A percentile compares a stretch with the other conserved stretches of the same genome.
Conservation (phyloP, 2,797 vertebrate genomes). For the Hoplostethus mediterraneus region DNA sequence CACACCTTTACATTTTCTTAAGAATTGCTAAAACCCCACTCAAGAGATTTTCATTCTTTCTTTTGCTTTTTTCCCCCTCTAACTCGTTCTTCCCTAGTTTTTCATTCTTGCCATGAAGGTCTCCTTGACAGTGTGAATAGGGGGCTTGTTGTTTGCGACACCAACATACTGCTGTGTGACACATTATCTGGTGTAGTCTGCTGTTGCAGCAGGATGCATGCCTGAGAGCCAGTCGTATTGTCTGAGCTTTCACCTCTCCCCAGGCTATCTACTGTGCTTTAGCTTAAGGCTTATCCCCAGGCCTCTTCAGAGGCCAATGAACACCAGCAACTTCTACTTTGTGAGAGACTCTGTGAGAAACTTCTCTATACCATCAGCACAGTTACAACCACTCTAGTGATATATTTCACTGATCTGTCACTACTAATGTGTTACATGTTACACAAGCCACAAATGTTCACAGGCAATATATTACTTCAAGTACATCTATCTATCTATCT, state of each 20-base stretch:
- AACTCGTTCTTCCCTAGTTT: conserved; percentile 48
- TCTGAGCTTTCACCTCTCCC: conserved; percentile 76
- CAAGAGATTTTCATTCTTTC: conserved; percentile 63
- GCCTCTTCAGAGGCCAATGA: conserved; percentile 73
- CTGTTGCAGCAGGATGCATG: conserved; percentile 73
- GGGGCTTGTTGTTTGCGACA: conserved; percentile 73
- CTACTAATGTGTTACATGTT: neutral
- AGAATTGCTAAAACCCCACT: conserved; percentile 47
- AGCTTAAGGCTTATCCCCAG: conserved; percentile 80
- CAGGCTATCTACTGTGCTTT: conserved; percentile 73
- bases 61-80: conserved; percentile 38
- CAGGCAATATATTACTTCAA: neutral
- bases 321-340: conserved; percentile 76
- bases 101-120: conserved; percentile 64
- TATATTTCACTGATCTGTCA: conserved; percentile 34
- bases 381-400: conserved; percentile 32
- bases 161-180: conserved; percentile 71
- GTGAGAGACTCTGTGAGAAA: conserved; percentile 56
- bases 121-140: conserved; percentile 69
- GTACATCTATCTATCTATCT: neutral
- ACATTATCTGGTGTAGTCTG: conserved; percentile 76
- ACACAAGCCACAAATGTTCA: neutral
- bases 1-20: conserved; percentile 76
- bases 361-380: conserved; percentile 32
- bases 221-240: conserved; percentile 70